Conservation (phyloP, 2,888 invertebrate species). For the Drosophila mettleri region DNA sequence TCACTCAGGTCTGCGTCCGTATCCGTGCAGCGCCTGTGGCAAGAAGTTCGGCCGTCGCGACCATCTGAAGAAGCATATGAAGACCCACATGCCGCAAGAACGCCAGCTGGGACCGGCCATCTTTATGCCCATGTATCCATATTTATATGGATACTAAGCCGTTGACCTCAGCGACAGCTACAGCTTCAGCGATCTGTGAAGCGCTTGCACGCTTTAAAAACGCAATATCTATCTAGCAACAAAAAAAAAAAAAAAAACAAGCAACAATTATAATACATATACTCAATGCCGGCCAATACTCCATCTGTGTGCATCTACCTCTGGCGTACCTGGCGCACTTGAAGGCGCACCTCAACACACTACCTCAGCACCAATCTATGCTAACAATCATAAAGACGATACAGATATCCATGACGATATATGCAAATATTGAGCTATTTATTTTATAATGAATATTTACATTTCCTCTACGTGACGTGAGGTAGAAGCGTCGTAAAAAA, state of each 20-base stretch:
- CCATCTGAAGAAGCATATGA: constrained; percentile 96
- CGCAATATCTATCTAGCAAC: constrained; percentile 43
- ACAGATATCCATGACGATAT: constrained; percentile 39
- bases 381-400: constrained; percentile 29
- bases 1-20: constrained; percentile 94
- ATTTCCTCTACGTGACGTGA: constrained; percentile 69
- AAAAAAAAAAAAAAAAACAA: constrained; percentile 3
- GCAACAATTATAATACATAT: constrained; percentile 14
- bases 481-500: constrained; percentile 51
- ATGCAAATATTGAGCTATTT: constrained; percentile 78
- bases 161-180: constrained; percentile 5
- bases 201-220: constrained; percentile 76
- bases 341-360: constrained; percentile 52
- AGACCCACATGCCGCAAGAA: constrained; percentile 90
- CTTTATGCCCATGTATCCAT: constrained; percentile 87
- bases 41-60: constrained; percentile 97
- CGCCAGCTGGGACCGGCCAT: constrained; percentile 88
- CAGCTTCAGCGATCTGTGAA: constrained; percentile 60
- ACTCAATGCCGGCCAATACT: constrained; percentile 55
- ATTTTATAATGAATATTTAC: constrained; percentile 79
- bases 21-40: constrained; percentile 93
- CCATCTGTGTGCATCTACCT: constrained; percentile 64
- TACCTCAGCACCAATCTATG: constrained; percentile 43
- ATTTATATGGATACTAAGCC: constrained; percentile 87
- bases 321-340: constrained; percentile 77